Percentiles rank a stretch among this genome's conserved stretches.
Conservation (phyloP, 1,140 invertebrate species). For the Bombus fervidus region DNA sequence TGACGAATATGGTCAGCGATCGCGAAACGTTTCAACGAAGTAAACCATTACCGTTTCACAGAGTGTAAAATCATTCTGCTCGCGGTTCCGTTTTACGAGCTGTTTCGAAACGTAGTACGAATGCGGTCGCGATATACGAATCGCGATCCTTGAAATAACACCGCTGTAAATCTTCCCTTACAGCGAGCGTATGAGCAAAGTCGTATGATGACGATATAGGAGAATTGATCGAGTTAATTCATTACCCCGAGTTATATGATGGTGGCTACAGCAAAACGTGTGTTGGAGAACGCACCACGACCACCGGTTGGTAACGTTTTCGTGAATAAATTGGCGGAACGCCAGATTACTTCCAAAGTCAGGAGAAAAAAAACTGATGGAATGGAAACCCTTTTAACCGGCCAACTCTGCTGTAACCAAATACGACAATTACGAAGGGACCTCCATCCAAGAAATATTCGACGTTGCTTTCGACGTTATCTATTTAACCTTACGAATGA, state of each 20-base stretch:
- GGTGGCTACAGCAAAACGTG: not conserved
- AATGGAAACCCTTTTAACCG: conserved; percentile 24
- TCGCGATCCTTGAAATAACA: not conserved
- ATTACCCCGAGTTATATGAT: conserved; percentile 7
- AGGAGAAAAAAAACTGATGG: conserved; percentile 5
- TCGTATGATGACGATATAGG: not conserved
- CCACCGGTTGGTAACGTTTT: not conserved
- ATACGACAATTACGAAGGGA: not conserved
- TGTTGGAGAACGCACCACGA: not conserved
- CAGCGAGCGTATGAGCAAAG: not conserved
- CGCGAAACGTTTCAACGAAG: not conserved
- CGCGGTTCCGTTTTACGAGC: not conserved
- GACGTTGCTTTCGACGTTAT: not conserved
- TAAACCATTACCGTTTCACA: not conserved
- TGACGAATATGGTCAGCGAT: no score
- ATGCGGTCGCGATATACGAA: not conserved
- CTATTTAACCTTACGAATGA: not conserved
- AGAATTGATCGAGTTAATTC: conserved; percentile 31
- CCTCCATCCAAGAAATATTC: not conserved
- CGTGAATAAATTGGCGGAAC: conserved; percentile 19
- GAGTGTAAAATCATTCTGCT: conserved; percentile 1
- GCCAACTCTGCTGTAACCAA: not conserved
- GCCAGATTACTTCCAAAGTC: conserved; percentile 33
- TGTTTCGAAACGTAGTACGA: not conserved
- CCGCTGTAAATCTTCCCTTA: not conserved